Base-by-base conservation (phyloP, 2,888 invertebrate genomes). In the Patella depressa region DNA sequence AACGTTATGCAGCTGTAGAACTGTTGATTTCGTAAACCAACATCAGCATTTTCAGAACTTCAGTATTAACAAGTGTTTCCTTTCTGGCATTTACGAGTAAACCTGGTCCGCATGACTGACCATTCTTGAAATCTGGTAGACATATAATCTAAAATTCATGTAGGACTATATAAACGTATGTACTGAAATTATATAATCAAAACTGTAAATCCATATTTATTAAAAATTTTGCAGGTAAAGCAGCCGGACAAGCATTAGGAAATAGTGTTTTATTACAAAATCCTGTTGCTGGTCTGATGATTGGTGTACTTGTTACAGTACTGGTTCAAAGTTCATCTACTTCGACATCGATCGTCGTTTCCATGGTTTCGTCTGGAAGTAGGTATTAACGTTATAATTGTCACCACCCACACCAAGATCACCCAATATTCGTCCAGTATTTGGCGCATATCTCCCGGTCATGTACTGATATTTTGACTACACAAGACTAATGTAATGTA, bases 261-360 rank as follows among this genome's bases (percentile, higher is more conserved):
- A 71, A 78, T 15, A 75, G 75, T n/a, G 71, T 73, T 29, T 70
- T 78, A n/a, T 69, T 78, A 14, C 24, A 53, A n/a, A 78, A 78
- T 45, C 78, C 78, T 2, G 70, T 78, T 7, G 78, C 78, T 14
- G 78, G 78, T 45, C 29, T 78, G 12, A 78, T 76, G 76, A 29
- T 78, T 11, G 78, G 78, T 24, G 75, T 78, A 53, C 72, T 78
- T 53, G 75, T 72, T 45, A 78, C 78, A 11, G 76, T 75, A 72
- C 76, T 81, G 14, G 78, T 81, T 11, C 83, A 84, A 77, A 82
- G 82, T 55, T 84, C 83, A 9, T 84, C 83, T 34, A 84, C 83
- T 12, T 84, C 83, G 59, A 84, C 82, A 54, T 81, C 81, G 69
- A 82, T 84, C 55, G 75, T 82, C 17, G 83, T 84, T 72, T 82